These are phyloP conservation scores for Bruchidius siliquastri DNA, from an alignment of 2,888 invertebrate species.

Conservation along the genomic window DNA sequence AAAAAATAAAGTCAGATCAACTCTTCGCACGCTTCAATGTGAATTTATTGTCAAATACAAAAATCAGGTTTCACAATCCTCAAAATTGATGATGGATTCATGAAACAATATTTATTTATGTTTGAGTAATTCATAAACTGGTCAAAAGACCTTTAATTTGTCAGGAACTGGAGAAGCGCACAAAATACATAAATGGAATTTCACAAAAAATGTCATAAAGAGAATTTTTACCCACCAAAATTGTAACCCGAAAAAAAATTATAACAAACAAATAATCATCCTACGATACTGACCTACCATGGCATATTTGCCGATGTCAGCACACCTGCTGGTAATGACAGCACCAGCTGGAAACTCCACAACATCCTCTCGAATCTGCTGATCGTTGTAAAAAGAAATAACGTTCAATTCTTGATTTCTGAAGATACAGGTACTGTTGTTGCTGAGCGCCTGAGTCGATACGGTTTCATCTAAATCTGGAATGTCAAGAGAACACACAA, in stretches of 20 bases:
- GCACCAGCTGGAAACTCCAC: slow-evolving; percentile 74
- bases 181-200: too few relatives aligned
- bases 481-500: slow-evolving; percentile 3
- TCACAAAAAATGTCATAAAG: too few relatives aligned
- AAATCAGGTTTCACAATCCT: too few relatives aligned
- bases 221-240: neutral
- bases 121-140: too few relatives aligned
- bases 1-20: too few relatives aligned
- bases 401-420: slow-evolving; percentile 74
- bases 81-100: too few relatives aligned
- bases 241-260: too few relatives aligned
- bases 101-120: too few relatives aligned
- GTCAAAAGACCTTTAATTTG: too few relatives aligned
- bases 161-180: too few relatives aligned
- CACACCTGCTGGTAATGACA: slow-evolving; percentile 61
- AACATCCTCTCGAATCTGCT: slow-evolving; percentile 68
- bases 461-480: slow-evolving; percentile 40
- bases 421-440: slow-evolving; percentile 71
- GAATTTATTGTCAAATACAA: too few relatives aligned
- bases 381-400: slow-evolving; percentile 75
- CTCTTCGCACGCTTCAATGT: too few relatives aligned
- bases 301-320: slow-evolving; percentile 81
- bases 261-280: neutral
- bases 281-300: slow-evolving; percentile 51
- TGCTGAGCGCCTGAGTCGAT: slow-evolving; percentile 32